A percentile compares a stretch with the other conserved stretches of the same genome.
These are phyloP conservation scores for Drosophila borealis DNA, from an alignment of 2,888 invertebrate species.

Conservation along the genomic window DNA sequence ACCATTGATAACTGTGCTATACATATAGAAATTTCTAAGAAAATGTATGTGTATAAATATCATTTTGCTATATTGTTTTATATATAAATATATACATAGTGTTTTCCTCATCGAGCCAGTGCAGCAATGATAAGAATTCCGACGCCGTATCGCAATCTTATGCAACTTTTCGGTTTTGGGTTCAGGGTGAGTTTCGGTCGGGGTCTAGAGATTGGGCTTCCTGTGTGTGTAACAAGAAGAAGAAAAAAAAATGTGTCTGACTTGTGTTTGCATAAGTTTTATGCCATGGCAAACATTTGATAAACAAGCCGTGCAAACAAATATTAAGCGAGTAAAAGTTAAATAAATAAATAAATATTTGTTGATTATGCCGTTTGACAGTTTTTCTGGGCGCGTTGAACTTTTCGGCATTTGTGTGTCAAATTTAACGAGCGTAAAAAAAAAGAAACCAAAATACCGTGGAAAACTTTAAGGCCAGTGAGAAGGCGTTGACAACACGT, in stretches of 20 bases:
- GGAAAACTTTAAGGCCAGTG: conserved; percentile 23
- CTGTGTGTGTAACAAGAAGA: conserved; percentile 32
- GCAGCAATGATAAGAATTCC: conserved; percentile 55
- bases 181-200: background rate
- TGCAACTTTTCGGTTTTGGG: conserved; percentile 18
- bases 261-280: conserved; percentile 63
- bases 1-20: conserved; percentile 37
- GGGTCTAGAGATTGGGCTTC: conserved; percentile 33
- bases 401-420: conserved; percentile 60
- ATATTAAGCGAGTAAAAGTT: conserved; percentile 58
- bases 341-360: conserved; percentile 53
- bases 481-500: conserved; percentile 45
- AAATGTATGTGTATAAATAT: conserved; percentile 20
- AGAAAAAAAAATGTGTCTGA: background rate
- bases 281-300: conserved; percentile 73
- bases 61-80: background rate
- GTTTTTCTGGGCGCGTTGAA: conserved; percentile 61
- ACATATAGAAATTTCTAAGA: conserved; percentile 29
- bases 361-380: conserved; percentile 46
- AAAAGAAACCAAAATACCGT: conserved; percentile 4
- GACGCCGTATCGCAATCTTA: conserved; percentile 33
- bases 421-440: conserved; percentile 55
- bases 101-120: conserved; percentile 11
- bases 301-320: conserved; percentile 58
- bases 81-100: conserved; percentile 2